Evolutionary conservation across 2,797 vertebrate species (phyloP), one percentile per base, ranked within the genome.

Genomic region (Lophius americanus): DNA sequence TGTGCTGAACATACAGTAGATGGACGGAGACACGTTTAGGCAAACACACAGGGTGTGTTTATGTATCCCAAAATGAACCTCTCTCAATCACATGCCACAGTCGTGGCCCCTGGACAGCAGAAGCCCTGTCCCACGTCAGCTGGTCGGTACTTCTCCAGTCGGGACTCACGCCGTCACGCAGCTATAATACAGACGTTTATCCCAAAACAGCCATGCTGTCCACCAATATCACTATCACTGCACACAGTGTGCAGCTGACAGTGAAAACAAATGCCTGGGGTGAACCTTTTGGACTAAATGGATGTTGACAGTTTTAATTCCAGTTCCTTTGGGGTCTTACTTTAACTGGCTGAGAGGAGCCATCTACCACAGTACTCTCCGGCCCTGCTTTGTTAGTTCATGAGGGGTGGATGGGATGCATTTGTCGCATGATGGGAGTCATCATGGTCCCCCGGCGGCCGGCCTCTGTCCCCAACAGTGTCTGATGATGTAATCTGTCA

Each of bases 401-500:
- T 14, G 62, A 81, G 79, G 87, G 78, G 77, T 68, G 82, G 86
- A 77, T 84, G 81, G 77, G 81, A 87, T 77, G 70, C 76, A 80
- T 90, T 88, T 92, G 89, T 91, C 88, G 64, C 88, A 88, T 85
- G 84, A 88, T 56, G 83, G 86, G 79, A 88, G 87, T 88, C 87
- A 85, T 82, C 75, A 66, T 33, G 67, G 82, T 85, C 82, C 89
- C 87, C 83, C 54, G 48, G 76, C 81, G 73, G 74, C 82, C 74
- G 48, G 75, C 83, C 88, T 88, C 87, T 85, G 88, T 91, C 90
- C 89, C 89, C 90, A 82, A 79, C 88, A 92, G 90, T 75, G 84
- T 86, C 75, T 79, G 87, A 88, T 91, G 91, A 89, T 93, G 89
- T 91, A 92, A 93, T 92, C 89, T 85, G 76, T 85, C 84, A 90